These are phyloP conservation scores for Drosophila fulvimacula DNA, from an alignment of 2,888 invertebrate species.

Conservation along the genomic window DNA sequence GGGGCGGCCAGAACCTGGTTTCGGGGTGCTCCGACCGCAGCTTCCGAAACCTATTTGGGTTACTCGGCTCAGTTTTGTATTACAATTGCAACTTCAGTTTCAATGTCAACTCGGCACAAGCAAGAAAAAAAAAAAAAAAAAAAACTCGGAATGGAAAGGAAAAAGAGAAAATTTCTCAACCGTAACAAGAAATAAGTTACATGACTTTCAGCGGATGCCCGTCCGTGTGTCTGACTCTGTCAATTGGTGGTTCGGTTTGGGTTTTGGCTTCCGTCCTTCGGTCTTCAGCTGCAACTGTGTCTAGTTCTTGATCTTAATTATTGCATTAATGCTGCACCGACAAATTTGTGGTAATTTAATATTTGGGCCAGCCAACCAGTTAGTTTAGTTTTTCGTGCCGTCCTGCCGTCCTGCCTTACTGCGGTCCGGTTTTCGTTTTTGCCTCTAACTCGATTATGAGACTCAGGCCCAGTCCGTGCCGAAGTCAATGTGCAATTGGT, in stretches of 20 bases:
- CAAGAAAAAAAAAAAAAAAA: not conserved
- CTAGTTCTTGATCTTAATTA: slow-evolving; percentile 76
- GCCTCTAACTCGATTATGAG: slow-evolving; percentile 49
- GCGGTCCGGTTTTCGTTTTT: slow-evolving; percentile 52
- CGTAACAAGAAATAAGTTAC: slow-evolving; percentile 80
- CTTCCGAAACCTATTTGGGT: slow-evolving; percentile 84
- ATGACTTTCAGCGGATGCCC: slow-evolving; percentile 73
- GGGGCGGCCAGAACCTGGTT: slow-evolving; percentile 43
- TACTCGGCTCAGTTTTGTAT: slow-evolving; percentile 68
- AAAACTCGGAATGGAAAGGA: slow-evolving; percentile 6
- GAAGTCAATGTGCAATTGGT: slow-evolving; percentile 75
- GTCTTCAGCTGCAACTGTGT: slow-evolving; percentile 20
- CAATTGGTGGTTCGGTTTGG: slow-evolving; percentile 33
- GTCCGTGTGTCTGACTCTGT: slow-evolving; percentile 29
- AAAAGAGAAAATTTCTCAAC: slow-evolving; percentile 68
- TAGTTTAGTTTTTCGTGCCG: slow-evolving; percentile 39
- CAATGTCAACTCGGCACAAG: slow-evolving; percentile 71
- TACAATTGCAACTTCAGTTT: slow-evolving; percentile 74
- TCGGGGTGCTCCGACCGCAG: slow-evolving; percentile 77
- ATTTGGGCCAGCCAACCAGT: slow-evolving; percentile 61
- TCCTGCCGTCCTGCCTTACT: slow-evolving; percentile 1
- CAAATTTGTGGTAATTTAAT: slow-evolving; percentile 80
- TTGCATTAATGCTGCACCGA: slow-evolving; percentile 76
- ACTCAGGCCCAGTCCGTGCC: slow-evolving; percentile 39
- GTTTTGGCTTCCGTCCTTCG: slow-evolving; percentile 26